A percentile compares a stretch with the other conserved stretches of the same genome.
Evolutionary conservation across 1,140 invertebrate species (phyloP).

Genomic region (Colletes gigas): DNA sequence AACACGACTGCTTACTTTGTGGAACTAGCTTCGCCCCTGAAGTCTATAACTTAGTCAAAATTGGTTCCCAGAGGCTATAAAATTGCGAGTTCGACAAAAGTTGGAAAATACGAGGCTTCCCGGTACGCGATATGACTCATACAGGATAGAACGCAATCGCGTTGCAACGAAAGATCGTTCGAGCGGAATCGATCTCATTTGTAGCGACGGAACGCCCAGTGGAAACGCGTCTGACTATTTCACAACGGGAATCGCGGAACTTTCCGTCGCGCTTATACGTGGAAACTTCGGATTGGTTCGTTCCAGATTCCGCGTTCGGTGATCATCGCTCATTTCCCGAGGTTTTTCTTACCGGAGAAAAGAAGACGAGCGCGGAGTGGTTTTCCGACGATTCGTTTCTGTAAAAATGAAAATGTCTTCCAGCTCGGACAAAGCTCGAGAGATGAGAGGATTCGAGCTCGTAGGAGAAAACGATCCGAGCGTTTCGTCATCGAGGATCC

Average conservation of each 20-base stretch:
- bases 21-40: background rate
- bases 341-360: background rate
- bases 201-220: constrained; percentile 19
- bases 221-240: constrained; percentile 17
- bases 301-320: background rate
- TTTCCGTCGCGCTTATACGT: constrained; percentile 16
- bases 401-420: no score
- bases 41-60: background rate
- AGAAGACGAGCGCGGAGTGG: background rate
- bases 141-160: constrained; percentile 10
- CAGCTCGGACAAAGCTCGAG: no score
- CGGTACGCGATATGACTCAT: constrained; percentile 8
- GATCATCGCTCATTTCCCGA: constrained; percentile 2
- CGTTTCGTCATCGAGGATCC: background rate
- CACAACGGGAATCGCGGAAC: constrained; percentile 19
- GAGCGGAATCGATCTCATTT: constrained; percentile 44
- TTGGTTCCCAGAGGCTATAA: constrained; percentile 1
- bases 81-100: constrained; percentile 39
- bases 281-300: constrained; percentile 18
- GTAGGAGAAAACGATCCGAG: background rate
- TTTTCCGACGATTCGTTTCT: background rate
- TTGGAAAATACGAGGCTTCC: constrained; percentile 32
- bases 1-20: no score
- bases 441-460: background rate
- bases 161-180: constrained; percentile 40